Evolutionary conservation across 1,140 invertebrate species (phyloP).

Genomic region (Trichonephila inaurata): DNA sequence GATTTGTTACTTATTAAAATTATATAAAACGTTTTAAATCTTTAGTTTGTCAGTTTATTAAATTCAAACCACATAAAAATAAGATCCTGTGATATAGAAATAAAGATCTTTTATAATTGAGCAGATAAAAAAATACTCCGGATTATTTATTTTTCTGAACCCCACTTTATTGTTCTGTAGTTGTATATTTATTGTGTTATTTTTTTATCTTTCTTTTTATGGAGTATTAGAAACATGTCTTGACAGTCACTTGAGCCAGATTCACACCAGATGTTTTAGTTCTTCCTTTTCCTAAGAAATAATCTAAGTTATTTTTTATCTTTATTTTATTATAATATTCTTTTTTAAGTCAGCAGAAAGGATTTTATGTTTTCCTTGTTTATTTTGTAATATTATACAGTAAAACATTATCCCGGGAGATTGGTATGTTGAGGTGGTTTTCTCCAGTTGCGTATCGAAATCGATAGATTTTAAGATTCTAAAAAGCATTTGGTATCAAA

Average conservation of each 20-base stretch:
- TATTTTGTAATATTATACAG: neutral
- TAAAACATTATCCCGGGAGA: neutral
- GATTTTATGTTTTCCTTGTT: neutral
- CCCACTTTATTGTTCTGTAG: slow-evolving; percentile 29
- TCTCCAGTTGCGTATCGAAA: neutral
- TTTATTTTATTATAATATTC: slow-evolving; percentile 19
- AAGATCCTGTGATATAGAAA: neutral
- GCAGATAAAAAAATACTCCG: slow-evolving; percentile 38
- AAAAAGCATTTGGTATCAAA: no score
- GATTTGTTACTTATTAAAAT: no score
- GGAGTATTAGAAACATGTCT: slow-evolving; percentile 65
- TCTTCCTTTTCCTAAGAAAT: neutral
- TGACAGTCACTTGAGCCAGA: slow-evolving; percentile 42
- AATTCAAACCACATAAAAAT: no score
- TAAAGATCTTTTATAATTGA: slow-evolving; percentile 31
- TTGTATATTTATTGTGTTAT: slow-evolving; percentile 62
- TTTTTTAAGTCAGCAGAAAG: slow-evolving; percentile 7
- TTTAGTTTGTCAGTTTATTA: no score
- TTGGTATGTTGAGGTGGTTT: neutral
- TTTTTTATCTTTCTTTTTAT: slow-evolving; percentile 27
- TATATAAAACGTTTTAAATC: no score
- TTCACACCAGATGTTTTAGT: neutral
- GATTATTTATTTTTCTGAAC: neutral
- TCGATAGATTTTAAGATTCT: no score
- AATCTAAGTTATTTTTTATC: slow-evolving; percentile 43